Percentiles rank a stretch among this genome's conserved stretches.
phyloP scores from a whole-genome alignment of 1,140 invertebrate species.

The Brachionus sp. region DNA sequence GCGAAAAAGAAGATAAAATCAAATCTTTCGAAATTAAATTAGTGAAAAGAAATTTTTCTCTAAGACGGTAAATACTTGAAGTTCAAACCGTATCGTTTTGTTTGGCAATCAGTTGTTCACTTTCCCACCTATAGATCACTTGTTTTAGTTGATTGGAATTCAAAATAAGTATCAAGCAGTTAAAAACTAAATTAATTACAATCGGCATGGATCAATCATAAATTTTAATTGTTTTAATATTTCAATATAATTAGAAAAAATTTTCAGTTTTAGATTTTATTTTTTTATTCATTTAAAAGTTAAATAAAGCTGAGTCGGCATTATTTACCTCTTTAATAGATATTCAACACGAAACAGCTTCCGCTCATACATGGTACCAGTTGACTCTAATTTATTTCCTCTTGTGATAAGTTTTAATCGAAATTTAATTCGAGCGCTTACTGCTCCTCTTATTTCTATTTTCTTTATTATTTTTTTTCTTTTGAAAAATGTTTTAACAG shows the following conservation, averaged over 20 bases:
- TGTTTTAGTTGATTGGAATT: background rate
- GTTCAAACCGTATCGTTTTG: background rate
- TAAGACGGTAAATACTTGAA: background rate
- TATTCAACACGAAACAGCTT: background rate
- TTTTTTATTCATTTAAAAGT: background rate
- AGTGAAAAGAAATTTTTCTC: background rate
- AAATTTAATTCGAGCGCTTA: background rate
- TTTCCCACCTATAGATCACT: constrained; percentile 30
- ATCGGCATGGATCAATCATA: background rate
- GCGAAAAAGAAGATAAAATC: background rate
- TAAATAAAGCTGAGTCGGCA: constrained; percentile 1
- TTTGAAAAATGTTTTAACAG: background rate
- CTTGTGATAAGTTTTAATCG: constrained; percentile 17
- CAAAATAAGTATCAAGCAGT: constrained; percentile 31
- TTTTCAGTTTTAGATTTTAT: constrained; percentile 26
- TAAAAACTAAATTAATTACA: constrained; percentile 30
- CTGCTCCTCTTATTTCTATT: background rate
- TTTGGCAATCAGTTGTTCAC: constrained; percentile 30
- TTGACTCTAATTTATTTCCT: constrained; percentile 21
- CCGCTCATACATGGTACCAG: background rate
- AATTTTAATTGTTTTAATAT: background rate
- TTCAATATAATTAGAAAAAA: constrained; percentile 2
- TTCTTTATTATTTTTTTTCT: background rate
- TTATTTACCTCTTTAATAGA: background rate
- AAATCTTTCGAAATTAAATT: background rate